Evolutionary conservation across 2,888 invertebrate genomes (phyloP).

Genomic region (Octodonta nipae): DNA sequence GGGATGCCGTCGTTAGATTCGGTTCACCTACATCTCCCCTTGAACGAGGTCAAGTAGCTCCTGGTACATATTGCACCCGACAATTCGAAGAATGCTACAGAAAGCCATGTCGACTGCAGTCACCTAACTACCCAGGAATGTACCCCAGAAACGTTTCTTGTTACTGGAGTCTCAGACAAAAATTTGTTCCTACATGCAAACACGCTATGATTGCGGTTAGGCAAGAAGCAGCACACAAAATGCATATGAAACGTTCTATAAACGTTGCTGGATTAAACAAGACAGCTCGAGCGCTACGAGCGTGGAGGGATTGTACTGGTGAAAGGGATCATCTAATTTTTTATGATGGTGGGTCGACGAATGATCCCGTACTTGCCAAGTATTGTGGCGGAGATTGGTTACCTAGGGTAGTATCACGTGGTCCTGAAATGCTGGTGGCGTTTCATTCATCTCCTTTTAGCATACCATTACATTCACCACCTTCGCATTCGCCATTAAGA

Average conservation of each 20-base stretch:
- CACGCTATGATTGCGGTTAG: slow-evolving; percentile 81
- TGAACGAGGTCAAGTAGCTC: slow-evolving; percentile 73
- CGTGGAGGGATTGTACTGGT: slow-evolving; percentile 73
- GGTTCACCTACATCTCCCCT: slow-evolving; percentile 63
- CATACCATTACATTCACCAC: slow-evolving; percentile 56
- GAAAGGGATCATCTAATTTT: slow-evolving; percentile 74
- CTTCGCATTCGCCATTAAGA: slow-evolving; percentile 53
- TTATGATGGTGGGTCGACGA: slow-evolving; percentile 70
- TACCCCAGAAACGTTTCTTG: slow-evolving; percentile 82
- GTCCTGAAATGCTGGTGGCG: slow-evolving; percentile 74
- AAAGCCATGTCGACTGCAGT: slow-evolving; percentile 73
- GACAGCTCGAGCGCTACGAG: slow-evolving; percentile 54
- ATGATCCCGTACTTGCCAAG: slow-evolving; percentile 70
- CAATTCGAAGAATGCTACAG: slow-evolving; percentile 74
- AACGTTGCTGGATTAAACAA: slow-evolving; percentile 57
- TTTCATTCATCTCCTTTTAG: slow-evolving; percentile 77
- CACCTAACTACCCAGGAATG: slow-evolving; percentile 84
- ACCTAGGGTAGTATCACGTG: slow-evolving; percentile 62
- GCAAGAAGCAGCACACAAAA: slow-evolving; percentile 60
- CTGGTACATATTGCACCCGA: slow-evolving; percentile 49
- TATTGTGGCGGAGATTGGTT: slow-evolving; percentile 82
- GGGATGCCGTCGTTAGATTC: slow-evolving; percentile 67
- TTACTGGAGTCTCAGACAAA: slow-evolving; percentile 74
- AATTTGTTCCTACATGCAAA: slow-evolving; percentile 75
- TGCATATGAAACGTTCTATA: slow-evolving; percentile 54